Conservation (phyloP, 2,888 invertebrate species). For the Phymatocera aterrima region DNA sequence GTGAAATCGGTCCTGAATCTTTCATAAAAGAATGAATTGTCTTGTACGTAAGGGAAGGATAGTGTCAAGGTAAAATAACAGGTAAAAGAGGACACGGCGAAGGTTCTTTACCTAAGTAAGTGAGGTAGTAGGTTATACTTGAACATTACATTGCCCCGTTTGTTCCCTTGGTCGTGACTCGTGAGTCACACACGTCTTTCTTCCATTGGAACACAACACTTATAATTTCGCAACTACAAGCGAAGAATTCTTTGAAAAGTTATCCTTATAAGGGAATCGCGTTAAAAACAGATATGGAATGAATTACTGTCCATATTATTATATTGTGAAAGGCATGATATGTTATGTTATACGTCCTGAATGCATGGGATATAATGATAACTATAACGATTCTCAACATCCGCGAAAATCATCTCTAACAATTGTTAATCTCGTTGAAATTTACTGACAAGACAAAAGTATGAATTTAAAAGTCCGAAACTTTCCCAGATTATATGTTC, state of each 20-base stretch:
- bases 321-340: background rate
- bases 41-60: constrained; percentile 49
- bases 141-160: constrained; percentile 8
- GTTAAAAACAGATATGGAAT: constrained; percentile 32
- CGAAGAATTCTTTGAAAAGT: constrained; percentile 41
- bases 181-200: constrained; percentile 30
- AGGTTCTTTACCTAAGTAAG: constrained; percentile 53
- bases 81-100: constrained; percentile 50
- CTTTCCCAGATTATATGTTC: too few species aligned
- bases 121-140: constrained; percentile 34
- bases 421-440: too few species aligned
- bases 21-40: background rate
- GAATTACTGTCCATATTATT: background rate
- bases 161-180: constrained; percentile 39
- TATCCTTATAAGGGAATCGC: constrained; percentile 41
- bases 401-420: too few species aligned
- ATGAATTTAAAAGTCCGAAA: too few species aligned
- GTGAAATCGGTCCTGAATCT: too few species aligned
- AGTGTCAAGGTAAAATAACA: constrained; percentile 58
- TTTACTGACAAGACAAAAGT: too few species aligned
- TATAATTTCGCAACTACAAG: constrained; percentile 44
- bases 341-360: background rate
- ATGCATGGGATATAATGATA: too few species aligned
- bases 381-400: too few species aligned
- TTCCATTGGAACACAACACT: constrained; percentile 5